Evolutionary conservation across 2,797 vertebrate species (phyloP).

Genomic region (Lophotriccus pileatus): DNA sequence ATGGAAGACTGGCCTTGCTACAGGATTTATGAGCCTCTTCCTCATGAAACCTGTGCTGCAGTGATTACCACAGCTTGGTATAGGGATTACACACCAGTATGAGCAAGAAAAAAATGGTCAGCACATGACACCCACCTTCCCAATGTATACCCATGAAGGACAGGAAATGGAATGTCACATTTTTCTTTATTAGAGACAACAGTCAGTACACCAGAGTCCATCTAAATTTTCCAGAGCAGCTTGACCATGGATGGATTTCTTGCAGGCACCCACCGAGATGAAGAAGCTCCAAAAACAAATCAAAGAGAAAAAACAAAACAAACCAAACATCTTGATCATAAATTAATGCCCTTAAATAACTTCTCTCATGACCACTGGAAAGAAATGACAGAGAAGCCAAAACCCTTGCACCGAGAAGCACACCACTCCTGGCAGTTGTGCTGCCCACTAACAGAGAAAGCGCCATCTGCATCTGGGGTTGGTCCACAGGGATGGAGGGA

Average conservation of each 20-base stretch:
- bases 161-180: neutral
- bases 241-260: neutral
- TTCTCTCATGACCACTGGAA: neutral
- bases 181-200: constrained; percentile 46
- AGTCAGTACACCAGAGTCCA: neutral
- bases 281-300: neutral
- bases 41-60: neutral
- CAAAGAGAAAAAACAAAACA: neutral
- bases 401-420: neutral
- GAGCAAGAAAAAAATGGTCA: neutral
- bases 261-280: neutral
- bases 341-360: constrained; percentile 48
- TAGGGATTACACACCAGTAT: neutral
- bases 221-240: constrained; percentile 9
- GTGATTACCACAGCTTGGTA: neutral
- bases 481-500: neutral
- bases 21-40: neutral
- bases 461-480: neutral
- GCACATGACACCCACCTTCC: neutral
- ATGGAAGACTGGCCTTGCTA: neutral
- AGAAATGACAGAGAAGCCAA: neutral
- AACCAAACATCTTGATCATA: neutral
- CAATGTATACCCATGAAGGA: neutral
- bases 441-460: neutral
- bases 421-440: neutral